Conservation (phyloP, 2,113 vertebrate genomes). For the Sander vitreus region DNA sequence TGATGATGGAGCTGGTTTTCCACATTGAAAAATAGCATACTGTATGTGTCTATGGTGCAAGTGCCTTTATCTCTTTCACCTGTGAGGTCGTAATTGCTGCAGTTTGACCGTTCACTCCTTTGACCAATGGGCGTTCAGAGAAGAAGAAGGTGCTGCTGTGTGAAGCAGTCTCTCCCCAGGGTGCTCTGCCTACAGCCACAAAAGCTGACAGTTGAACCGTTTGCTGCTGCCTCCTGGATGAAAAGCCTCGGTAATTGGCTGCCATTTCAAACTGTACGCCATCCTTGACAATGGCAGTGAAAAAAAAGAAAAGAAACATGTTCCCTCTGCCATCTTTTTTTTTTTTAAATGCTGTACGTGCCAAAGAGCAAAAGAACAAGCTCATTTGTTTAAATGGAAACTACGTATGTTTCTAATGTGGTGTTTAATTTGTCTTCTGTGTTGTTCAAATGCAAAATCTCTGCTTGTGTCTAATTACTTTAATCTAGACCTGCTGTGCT, state of each 20-base stretch:
- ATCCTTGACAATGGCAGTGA: slow-evolving; percentile 51
- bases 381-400: slow-evolving; percentile 33
- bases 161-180: slow-evolving; percentile 41
- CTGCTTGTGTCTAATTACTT: slow-evolving; percentile 10
- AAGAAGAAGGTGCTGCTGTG: slow-evolving; percentile 42
- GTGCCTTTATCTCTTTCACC: slow-evolving; percentile 12
- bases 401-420: slow-evolving; percentile 24
- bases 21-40: not conserved
- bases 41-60: not conserved
- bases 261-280: slow-evolving; percentile 66
- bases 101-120: slow-evolving; percentile 15
- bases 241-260: slow-evolving; percentile 79
- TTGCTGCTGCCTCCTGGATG: slow-evolving; percentile 70
- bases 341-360: slow-evolving; percentile 37
- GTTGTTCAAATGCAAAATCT: slow-evolving; percentile 5
- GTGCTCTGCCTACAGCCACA: slow-evolving; percentile 56
- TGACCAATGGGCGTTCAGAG: slow-evolving; percentile 17
- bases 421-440: slow-evolving; percentile 26
- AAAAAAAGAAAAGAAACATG: slow-evolving; percentile 37
- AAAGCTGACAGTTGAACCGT: slow-evolving; percentile 61
- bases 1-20: not conserved
- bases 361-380: slow-evolving; percentile 39
- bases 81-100: slow-evolving; percentile 43
- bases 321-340: not conserved
- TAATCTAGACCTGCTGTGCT: slow-evolving; percentile 13